Conservation (phyloP, 2,888 invertebrate genomes). For the Caenorhabditis uteleia region DNA sequence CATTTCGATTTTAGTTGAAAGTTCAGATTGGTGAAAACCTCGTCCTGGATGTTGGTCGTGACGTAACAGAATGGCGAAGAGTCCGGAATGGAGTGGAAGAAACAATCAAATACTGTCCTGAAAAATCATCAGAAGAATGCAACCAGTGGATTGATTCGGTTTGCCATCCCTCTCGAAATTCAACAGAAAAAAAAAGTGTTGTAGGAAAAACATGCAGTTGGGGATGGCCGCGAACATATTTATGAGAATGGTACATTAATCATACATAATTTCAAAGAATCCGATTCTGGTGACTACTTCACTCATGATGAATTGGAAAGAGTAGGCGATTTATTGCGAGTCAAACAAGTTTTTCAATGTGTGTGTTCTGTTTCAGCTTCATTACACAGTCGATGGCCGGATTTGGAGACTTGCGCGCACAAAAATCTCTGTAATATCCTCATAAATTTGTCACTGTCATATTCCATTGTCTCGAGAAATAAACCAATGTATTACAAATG, state of each 20-base stretch:
- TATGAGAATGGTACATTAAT: slow-evolving; percentile 38
- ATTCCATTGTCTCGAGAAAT: too few relatives aligned
- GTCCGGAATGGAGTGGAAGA: slow-evolving; percentile 27
- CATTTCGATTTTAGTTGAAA: neutral
- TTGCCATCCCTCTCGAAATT: neutral
- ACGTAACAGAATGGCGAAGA: slow-evolving; percentile 35
- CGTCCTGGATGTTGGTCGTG: slow-evolving; percentile 32
- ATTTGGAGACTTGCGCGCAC: slow-evolving; percentile 30
- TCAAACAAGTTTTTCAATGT: slow-evolving; percentile 2
- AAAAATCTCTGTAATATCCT: slow-evolving; percentile 22
- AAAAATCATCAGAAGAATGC: neutral
- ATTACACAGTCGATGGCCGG: slow-evolving; percentile 37
- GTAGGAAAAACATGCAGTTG: slow-evolving; percentile 1
- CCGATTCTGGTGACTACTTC: slow-evolving; percentile 44
- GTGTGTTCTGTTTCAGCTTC: slow-evolving; percentile 20
- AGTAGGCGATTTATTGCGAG: slow-evolving; percentile 10
- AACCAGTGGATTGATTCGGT: slow-evolving; percentile 8
- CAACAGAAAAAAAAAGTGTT: neutral
- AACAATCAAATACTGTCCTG: slow-evolving; percentile 13
- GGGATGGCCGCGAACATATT: slow-evolving; percentile 27
- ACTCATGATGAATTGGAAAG: slow-evolving; percentile 40
- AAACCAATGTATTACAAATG: too few relatives aligned
- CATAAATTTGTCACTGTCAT: too few relatives aligned
- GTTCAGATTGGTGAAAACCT: slow-evolving; percentile 31
- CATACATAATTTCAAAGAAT: slow-evolving; percentile 27